Evolutionary conservation across 1,140 invertebrate species (phyloP).

Genomic region (Cotesia vestalis): DNA sequence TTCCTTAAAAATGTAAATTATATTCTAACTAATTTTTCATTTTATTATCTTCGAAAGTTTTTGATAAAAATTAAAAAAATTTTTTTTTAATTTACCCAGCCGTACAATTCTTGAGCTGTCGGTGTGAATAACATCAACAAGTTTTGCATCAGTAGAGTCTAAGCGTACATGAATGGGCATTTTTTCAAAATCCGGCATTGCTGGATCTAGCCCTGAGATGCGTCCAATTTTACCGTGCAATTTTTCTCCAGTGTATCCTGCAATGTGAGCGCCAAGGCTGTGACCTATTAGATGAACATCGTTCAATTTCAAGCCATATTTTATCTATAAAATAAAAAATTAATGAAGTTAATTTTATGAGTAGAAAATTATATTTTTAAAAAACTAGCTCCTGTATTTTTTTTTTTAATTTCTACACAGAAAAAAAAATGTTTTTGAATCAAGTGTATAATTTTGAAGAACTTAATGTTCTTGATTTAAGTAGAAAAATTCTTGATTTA

Average conservation of each 20-base stretch:
- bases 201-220: conserved; percentile 85
- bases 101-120: conserved; percentile 86
- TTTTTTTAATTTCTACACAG: too few species aligned
- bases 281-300: conserved; percentile 86
- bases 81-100: conserved; percentile 70
- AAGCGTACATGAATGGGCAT: conserved; percentile 81
- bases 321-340: conserved; percentile 68
- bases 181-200: conserved; percentile 87
- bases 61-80: too few species aligned
- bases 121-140: conserved; percentile 90
- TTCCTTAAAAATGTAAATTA: conserved; percentile 73
- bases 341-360: conserved; percentile 5
- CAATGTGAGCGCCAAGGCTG: conserved; percentile 84
- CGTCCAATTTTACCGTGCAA: conserved; percentile 75
- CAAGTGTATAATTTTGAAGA: too few species aligned
- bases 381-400: too few species aligned
- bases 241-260: conserved; percentile 83
- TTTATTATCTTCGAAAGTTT: background rate
- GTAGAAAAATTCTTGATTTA: too few species aligned
- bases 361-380: background rate
- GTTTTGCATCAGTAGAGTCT: conserved; percentile 82
- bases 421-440: too few species aligned
- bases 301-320: conserved; percentile 74
- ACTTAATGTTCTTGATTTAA: too few species aligned
- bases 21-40: background rate